Conservation (phyloP, 2,888 invertebrate genomes). For the Spisula subtruncata region DNA sequence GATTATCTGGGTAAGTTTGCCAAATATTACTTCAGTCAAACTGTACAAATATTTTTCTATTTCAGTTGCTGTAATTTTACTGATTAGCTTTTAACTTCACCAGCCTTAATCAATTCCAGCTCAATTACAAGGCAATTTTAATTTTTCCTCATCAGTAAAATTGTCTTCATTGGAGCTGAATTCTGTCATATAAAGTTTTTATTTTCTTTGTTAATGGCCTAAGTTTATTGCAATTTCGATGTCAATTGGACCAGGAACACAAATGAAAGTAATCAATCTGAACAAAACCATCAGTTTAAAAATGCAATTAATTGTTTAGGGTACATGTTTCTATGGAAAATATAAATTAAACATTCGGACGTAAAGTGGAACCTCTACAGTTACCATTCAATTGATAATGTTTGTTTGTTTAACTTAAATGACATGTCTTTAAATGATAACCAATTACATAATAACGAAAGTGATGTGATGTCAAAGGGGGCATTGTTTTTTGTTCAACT, state of each 20-base stretch:
- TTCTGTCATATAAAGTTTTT: background rate
- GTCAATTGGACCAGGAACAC: background rate
- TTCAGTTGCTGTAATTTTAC: background rate
- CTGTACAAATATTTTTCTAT: background rate
- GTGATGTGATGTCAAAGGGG: too few relatives aligned
- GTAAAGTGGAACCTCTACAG: too few relatives aligned
- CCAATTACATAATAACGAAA: too few relatives aligned
- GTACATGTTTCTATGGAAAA: too few relatives aligned
- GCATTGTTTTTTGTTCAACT: too few relatives aligned
- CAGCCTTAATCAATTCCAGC: constrained; percentile 2
- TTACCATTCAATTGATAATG: too few relatives aligned
- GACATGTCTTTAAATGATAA: too few relatives aligned
- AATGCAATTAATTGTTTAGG: background rate
- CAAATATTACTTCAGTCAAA: background rate
- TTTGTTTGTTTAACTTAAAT: too few relatives aligned
- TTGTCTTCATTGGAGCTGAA: constrained; percentile 9
- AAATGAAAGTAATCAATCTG: background rate
- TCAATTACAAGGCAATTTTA: constrained; percentile 1
- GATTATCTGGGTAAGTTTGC: background rate
- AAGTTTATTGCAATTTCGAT: background rate
- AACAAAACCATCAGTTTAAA: background rate
- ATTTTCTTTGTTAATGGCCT: background rate
- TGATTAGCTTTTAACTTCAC: background rate
- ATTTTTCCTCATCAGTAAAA: background rate
- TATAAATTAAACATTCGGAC: too few relatives aligned